Conservation (phyloP, 1,140 invertebrate genomes). For the Diabrotica undecimpunctata region DNA sequence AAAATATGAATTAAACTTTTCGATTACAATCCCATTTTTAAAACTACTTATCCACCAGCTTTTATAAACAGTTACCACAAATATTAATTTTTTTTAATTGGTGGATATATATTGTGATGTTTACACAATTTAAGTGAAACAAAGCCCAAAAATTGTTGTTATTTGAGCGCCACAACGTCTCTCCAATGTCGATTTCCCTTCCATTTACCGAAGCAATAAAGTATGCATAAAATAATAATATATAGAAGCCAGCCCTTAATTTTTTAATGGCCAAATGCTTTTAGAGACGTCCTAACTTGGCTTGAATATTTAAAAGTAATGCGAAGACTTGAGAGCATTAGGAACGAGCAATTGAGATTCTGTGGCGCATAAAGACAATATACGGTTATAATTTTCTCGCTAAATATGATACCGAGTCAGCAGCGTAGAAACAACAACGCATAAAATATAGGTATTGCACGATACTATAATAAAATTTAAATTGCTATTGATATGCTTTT, state of each 20-base stretch:
- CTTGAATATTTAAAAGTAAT: slow-evolving; percentile 49
- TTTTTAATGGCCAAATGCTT: slow-evolving; percentile 51
- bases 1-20: too few relatives aligned
- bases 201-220: slow-evolving; percentile 42
- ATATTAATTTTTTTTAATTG: too few relatives aligned
- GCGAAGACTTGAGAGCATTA: slow-evolving; percentile 35
- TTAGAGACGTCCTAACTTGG: slow-evolving; percentile 45
- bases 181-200: not conserved
- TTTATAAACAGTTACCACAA: too few relatives aligned
- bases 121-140: too few relatives aligned
- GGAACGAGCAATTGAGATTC: slow-evolving; percentile 30
- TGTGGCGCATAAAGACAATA: slow-evolving; percentile 34
- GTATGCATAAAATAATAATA: slow-evolving; percentile 49
- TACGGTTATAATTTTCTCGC: slow-evolving; percentile 30
- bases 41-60: too few relatives aligned
- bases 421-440: not conserved
- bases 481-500: too few relatives aligned
- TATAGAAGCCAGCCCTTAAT: slow-evolving; percentile 45
- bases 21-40: too few relatives aligned
- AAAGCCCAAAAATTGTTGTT: not conserved
- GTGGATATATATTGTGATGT: too few relatives aligned
- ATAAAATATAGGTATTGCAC: too few relatives aligned
- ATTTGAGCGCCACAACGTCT: too few relatives aligned
- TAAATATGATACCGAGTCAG: not conserved
- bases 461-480: too few relatives aligned